Evolutionary conservation across 64 coral and sea anemone species (phyloP).

Genomic region (Porites australiensis): DNA sequence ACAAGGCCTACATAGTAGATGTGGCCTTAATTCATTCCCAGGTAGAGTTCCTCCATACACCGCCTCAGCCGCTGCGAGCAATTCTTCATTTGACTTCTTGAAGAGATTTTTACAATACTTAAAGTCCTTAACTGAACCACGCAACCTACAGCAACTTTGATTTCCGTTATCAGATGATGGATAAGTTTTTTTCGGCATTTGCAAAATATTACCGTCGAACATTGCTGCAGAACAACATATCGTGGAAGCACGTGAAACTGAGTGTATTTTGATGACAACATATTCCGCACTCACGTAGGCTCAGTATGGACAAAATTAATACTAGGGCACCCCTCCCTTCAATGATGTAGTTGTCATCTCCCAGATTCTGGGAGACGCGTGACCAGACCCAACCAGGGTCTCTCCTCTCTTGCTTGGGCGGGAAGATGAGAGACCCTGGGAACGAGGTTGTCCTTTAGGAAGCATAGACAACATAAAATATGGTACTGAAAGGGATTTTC

Average conservation of each 20-base stretch:
- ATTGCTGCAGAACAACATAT: too few species aligned
- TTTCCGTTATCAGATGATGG: neutral
- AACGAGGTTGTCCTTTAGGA: too few species aligned
- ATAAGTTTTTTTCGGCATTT: neutral
- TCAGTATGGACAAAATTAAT: too few species aligned
- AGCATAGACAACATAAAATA: neutral
- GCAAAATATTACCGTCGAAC: neutral
- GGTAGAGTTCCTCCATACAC: neutral
- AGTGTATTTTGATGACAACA: too few species aligned
- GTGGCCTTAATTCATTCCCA: conserved; percentile 3
- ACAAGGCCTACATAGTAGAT: neutral
- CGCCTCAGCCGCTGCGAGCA: neutral
- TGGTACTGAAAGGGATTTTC: neutral
- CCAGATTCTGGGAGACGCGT: too few species aligned
- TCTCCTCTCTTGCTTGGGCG: too few species aligned
- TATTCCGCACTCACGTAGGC: too few species aligned
- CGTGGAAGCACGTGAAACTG: too few species aligned
- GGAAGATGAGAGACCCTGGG: too few species aligned
- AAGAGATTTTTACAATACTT: neutral
- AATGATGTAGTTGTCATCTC: too few species aligned
- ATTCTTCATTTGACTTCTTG: neutral
- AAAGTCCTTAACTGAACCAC: neutral
- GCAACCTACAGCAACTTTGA: neutral
- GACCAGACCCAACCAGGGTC: too few species aligned
- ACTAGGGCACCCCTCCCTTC: too few species aligned